These are phyloP conservation scores for Euschistus heros DNA, from an alignment of 1,140 invertebrate species.

Conservation along the genomic window DNA sequence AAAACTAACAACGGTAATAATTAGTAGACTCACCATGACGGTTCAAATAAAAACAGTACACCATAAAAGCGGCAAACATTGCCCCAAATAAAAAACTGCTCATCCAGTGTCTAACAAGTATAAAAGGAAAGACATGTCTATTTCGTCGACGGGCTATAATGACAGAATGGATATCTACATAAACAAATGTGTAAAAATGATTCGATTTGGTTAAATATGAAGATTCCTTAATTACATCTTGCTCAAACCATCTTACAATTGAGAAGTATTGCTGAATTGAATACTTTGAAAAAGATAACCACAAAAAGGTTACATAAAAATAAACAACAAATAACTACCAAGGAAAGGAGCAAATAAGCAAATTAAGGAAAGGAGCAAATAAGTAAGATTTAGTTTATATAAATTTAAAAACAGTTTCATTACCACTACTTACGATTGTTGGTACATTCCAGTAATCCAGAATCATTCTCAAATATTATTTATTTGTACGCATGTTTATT, in stretches of 20 bases:
- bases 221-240: not conserved
- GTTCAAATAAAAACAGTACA: constrained; percentile 31
- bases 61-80: constrained; percentile 29
- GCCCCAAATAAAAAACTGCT: constrained; percentile 32
- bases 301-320: too few species aligned
- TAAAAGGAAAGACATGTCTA: constrained; percentile 30
- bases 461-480: too few species aligned
- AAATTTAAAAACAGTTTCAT: too few species aligned
- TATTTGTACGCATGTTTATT: too few species aligned
- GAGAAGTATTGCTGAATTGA: too few species aligned
- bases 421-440: too few species aligned
- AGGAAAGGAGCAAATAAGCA: too few species aligned
- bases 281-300: too few species aligned
- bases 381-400: too few species aligned
- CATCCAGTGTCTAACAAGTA: constrained; percentile 33
- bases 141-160: constrained; percentile 31
- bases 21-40: constrained; percentile 29
- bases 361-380: too few species aligned
- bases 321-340: too few species aligned
- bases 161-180: not conserved
- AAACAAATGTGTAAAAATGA: not conserved
- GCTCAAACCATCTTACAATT: not conserved
- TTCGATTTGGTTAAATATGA: not conserved
- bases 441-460: too few species aligned
- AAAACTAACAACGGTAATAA: not conserved